phyloP scores from a whole-genome alignment of 2,113 vertebrate species.

The Oryzias javanicus region DNA sequence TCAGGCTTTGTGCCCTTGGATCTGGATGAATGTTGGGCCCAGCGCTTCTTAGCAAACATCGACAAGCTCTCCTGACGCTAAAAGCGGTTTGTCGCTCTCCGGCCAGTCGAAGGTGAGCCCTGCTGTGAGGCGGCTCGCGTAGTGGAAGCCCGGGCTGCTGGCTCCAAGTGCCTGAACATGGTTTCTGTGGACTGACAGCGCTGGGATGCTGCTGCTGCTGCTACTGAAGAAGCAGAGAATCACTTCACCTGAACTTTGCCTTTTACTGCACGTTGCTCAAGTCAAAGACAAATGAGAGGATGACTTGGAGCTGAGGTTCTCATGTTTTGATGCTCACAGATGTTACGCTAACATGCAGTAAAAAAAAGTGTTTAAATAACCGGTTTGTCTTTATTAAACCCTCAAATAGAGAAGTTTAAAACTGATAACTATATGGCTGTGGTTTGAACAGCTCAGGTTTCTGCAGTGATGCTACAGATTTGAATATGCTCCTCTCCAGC shows the following conservation, averaged over 20 bases:
- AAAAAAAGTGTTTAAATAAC: conserved; percentile 57
- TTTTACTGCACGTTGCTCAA: background rate
- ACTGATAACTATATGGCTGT: background rate
- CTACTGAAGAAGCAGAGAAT: conserved; percentile 6
- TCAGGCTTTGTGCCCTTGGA: conserved; percentile 90
- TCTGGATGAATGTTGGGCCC: conserved; percentile 94
- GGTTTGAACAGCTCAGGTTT: background rate
- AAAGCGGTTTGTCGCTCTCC: background rate
- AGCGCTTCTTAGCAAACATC: conserved; percentile 89
- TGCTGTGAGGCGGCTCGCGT: background rate
- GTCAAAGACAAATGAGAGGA: conserved; percentile 12
- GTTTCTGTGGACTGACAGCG: conserved; percentile 21
- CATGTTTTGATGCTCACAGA: conserved; percentile 9
- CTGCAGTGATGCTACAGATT: no score
- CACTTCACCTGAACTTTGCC: conserved; percentile 22
- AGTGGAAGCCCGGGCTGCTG: background rate
- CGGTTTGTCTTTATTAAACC: conserved; percentile 10
- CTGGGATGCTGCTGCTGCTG: conserved; percentile 15
- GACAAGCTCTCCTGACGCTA: conserved; percentile 78
- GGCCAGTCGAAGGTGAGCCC: conserved; percentile 20
- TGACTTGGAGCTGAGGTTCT: conserved; percentile 9
- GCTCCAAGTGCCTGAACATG: conserved; percentile 8
- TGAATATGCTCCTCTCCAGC: no score
- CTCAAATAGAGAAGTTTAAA: background rate
- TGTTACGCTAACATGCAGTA: conserved; percentile 55